Evolutionary conservation across 2,888 invertebrate species (phyloP).

Genomic region (Biston stratarius): DNA sequence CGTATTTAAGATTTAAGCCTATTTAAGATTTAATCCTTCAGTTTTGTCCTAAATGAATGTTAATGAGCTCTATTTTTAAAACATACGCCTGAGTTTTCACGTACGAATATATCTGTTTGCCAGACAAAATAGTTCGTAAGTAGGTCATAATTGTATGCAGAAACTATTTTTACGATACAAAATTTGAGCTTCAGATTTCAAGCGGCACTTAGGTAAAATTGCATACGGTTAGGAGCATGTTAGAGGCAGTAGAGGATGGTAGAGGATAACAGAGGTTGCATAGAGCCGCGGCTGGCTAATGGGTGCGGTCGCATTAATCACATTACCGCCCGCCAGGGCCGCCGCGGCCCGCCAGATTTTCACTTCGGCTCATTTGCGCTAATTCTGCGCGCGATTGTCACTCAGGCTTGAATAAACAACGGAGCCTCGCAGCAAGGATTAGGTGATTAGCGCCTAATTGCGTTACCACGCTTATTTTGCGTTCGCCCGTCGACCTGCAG

Average conservation of each 20-base stretch:
- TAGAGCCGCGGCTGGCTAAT: constrained; percentile 62
- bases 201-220: constrained; percentile 25
- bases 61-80: too few relatives aligned
- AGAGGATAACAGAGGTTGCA: constrained; percentile 23
- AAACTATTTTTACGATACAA: too few relatives aligned
- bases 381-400: constrained; percentile 86
- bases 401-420: constrained; percentile 86
- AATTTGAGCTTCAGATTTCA: constrained; percentile 7
- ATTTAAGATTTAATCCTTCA: too few relatives aligned
- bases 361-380: constrained; percentile 86
- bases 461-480: constrained; percentile 84
- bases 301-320: constrained; percentile 81
- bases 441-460: constrained; percentile 85
- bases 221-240: constrained; percentile 22
- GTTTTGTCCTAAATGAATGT: too few relatives aligned
- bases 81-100: too few relatives aligned
- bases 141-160: too few relatives aligned
- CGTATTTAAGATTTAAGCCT: too few relatives aligned
- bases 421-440: constrained; percentile 83
- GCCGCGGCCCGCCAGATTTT: constrained; percentile 79
- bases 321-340: constrained; percentile 66
- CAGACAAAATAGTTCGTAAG: neutral
- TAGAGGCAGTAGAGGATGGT: constrained; percentile 1
- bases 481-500: constrained; percentile 76
- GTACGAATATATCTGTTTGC: too few relatives aligned